Evolutionary conservation across 2,797 vertebrate species (phyloP).

Genomic region (Gallinago solitaria): DNA sequence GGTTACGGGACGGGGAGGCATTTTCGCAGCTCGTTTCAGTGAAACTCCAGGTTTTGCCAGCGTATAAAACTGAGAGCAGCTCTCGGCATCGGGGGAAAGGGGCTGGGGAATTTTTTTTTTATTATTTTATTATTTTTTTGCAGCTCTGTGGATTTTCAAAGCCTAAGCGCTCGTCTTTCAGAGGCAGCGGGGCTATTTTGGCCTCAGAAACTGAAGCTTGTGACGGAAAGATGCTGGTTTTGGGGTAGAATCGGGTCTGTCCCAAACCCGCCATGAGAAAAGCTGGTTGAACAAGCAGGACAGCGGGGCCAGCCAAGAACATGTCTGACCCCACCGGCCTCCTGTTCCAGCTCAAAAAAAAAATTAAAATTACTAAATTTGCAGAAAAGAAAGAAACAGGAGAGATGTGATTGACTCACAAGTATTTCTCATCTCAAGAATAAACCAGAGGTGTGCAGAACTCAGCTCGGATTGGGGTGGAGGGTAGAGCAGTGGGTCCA

Average conservation of each 20-base stretch:
- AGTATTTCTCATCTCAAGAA: neutral
- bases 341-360: neutral
- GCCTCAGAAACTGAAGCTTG: neutral
- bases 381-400: neutral
- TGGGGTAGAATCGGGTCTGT: neutral
- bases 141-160: neutral
- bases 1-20: accelerated
- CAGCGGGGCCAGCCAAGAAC: neutral
- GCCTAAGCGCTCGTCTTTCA: neutral
- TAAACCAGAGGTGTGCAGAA: neutral
- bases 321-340: neutral
- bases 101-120: neutral
- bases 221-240: neutral
- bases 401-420: accelerated
- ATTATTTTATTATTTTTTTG: neutral
- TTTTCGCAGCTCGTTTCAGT: neutral
- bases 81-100: neutral
- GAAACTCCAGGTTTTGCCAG: neutral
- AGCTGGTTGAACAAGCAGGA: accelerated
- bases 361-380: neutral
- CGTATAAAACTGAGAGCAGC: neutral
- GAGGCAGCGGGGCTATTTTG: accelerated
- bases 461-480: neutral
- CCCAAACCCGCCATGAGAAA: neutral
- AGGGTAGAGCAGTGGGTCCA: neutral